A percentile compares a stretch with the other conserved stretches of the same genome.
phyloP scores from a whole-genome alignment of 2,797 vertebrate genomes.

The Galago senegalensis region DNA sequence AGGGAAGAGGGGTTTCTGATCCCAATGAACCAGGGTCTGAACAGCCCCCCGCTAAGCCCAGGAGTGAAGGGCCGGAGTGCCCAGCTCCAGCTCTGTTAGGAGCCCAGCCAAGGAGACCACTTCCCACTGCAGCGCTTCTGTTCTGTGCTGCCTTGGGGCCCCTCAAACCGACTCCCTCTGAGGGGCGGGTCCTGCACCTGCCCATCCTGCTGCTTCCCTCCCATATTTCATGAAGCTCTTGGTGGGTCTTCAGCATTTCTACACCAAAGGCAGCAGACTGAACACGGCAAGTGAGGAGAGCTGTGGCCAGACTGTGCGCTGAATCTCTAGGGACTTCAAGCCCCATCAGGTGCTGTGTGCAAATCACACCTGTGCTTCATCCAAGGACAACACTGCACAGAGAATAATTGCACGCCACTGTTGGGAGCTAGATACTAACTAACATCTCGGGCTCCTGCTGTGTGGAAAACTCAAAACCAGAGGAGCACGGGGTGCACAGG shows the following conservation, averaged over 20 bases:
- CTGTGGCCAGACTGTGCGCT: rapidly evolving
- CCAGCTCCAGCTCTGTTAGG: background rate
- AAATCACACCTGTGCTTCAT: background rate
- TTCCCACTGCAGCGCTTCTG: background rate
- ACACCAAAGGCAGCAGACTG: background rate
- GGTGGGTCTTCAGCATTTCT: background rate
- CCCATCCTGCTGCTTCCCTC: background rate
- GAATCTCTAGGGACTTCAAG: background rate
- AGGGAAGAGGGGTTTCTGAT: background rate
- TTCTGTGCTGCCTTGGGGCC: rapidly evolving
- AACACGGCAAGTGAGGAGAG: no score
- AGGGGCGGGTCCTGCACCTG: background rate
- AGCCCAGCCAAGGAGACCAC: background rate
- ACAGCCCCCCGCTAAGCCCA: background rate
- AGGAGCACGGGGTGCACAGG: rapidly evolving
- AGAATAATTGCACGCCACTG: background rate
- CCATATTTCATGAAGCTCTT: background rate
- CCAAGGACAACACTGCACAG: background rate
- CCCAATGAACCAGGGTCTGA: background rate
- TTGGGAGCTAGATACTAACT: no score
- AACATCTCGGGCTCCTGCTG: background rate
- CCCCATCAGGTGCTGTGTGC: no score
- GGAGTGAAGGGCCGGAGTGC: background rate
- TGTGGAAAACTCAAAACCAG: background rate
- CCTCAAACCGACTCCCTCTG: background rate